phyloP scores from a whole-genome alignment of 2,113 vertebrate genomes.

The Rhabdomys dilectus region DNA sequence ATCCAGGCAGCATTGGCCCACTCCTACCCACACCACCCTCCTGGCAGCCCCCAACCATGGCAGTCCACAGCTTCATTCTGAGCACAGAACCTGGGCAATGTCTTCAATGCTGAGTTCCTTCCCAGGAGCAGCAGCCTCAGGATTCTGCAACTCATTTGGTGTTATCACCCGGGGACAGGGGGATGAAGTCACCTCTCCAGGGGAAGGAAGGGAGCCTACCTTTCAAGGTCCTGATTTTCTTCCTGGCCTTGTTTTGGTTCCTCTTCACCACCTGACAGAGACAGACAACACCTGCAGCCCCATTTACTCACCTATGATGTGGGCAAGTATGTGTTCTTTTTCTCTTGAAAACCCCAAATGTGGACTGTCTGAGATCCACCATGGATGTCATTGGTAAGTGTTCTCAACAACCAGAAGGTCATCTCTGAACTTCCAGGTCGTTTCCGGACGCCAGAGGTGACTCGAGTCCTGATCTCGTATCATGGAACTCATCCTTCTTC shows the following conservation, averaged over 20 bases:
- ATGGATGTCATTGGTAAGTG: neutral
- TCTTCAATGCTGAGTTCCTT: neutral
- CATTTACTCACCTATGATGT: neutral
- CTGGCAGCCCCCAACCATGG: no score
- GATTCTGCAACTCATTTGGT: neutral
- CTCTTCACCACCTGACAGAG: neutral
- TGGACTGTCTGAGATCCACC: neutral
- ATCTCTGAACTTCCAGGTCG: neutral
- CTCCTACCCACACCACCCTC: fast-evolving
- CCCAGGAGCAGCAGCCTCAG: neutral
- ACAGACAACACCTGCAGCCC: neutral
- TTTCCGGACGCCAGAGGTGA: neutral
- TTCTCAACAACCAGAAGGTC: neutral
- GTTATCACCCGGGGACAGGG: neutral
- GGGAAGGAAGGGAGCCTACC: neutral
- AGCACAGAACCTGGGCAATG: neutral
- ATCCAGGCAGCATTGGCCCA: neutral
- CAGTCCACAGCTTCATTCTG: neutral
- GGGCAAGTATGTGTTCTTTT: neutral
- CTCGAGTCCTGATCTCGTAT: neutral
- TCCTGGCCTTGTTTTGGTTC: neutral
- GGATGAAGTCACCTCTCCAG: neutral
- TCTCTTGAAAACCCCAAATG: neutral
- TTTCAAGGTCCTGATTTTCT: neutral
- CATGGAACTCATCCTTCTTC: neutral